phyloP scores from a whole-genome alignment of 2,888 invertebrate species.

The Phytoseiulus persimilis region DNA sequence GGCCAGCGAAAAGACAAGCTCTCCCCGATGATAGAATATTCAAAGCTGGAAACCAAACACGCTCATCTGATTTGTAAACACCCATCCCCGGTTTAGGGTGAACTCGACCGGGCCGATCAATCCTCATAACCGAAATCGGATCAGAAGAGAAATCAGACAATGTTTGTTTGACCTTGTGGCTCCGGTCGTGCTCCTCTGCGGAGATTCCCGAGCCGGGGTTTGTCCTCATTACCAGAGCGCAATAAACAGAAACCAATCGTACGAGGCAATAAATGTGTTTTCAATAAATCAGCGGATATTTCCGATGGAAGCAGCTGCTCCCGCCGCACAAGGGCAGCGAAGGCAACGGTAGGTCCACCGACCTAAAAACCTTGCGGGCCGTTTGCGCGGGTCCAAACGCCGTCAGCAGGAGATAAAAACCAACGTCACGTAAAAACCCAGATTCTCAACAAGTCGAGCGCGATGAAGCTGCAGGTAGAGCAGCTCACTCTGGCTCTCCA shows the following conservation, averaged over 20 bases:
- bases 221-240: background rate
- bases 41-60: too few relatives aligned
- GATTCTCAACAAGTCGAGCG: too few relatives aligned
- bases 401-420: too few relatives aligned
- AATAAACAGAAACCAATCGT: slow-evolving; percentile 5
- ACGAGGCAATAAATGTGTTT: background rate
- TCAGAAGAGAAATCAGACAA: background rate
- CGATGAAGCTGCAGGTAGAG: background rate
- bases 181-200: background rate
- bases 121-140: background rate
- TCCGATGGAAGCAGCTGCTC: background rate
- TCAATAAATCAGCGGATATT: background rate
- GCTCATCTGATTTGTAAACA: too few relatives aligned
- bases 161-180: background rate
- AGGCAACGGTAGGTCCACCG: too few relatives aligned
- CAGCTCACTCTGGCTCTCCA: background rate
- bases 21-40: background rate
- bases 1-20: background rate
- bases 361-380: too few relatives aligned
- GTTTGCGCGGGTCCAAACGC: too few relatives aligned
- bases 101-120: background rate
- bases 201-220: background rate
- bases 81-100: too few relatives aligned
- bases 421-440: too few relatives aligned
- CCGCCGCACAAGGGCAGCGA: too few relatives aligned